Evolutionary conservation across 2,888 invertebrate genomes (phyloP).

Genomic region (Prionchulus punctatus): DNA sequence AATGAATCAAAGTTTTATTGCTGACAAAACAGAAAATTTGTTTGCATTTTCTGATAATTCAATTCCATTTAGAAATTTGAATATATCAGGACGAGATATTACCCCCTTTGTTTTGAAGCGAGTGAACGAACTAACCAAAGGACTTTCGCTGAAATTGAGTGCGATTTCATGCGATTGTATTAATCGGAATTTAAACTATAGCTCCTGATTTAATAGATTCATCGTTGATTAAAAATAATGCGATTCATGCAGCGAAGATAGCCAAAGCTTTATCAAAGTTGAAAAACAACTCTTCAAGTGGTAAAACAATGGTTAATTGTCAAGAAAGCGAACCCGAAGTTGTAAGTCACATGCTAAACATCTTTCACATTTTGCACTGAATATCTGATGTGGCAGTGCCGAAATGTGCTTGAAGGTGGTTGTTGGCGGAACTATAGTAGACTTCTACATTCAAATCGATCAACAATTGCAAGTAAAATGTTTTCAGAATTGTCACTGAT

Average conservation of each 20-base stretch:
- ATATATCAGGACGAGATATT: constrained; percentile 63
- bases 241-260: constrained; percentile 60
- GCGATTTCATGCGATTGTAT: constrained; percentile 32
- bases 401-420: constrained; percentile 21
- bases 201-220: constrained; percentile 57
- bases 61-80: constrained; percentile 24
- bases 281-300: too few species aligned
- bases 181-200: too few species aligned
- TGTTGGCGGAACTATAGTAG: constrained; percentile 29
- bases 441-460: constrained; percentile 30
- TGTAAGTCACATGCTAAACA: too few species aligned
- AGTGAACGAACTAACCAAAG: constrained; percentile 60
- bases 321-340: too few species aligned
- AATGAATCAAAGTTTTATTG: constrained; percentile 41
- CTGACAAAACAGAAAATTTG: too few species aligned
- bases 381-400: too few species aligned
- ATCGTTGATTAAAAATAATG: constrained; percentile 82
- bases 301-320: too few species aligned
- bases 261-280: constrained; percentile 33
- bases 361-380: too few species aligned
- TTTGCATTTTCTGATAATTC: too few species aligned
- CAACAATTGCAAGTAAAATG: background rate
- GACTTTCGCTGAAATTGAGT: constrained; percentile 68
- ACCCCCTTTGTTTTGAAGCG: constrained; percentile 74
- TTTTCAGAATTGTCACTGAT: background rate